Conservation (phyloP, 2,113 vertebrate species). For the Siphamia tubifer region DNA sequence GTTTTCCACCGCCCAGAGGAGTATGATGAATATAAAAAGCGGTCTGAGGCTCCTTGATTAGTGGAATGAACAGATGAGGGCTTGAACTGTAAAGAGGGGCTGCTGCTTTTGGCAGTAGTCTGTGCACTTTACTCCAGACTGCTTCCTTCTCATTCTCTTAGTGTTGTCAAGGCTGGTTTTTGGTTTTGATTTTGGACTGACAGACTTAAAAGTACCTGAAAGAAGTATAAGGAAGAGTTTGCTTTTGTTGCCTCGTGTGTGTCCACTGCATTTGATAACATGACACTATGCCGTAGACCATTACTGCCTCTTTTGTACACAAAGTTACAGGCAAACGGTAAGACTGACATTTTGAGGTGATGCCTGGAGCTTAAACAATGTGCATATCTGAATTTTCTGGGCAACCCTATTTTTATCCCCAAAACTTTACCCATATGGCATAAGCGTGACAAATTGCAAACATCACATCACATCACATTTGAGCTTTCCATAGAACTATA, state of each 20-base stretch:
- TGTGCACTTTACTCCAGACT: background rate
- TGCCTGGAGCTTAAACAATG: background rate
- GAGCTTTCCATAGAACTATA: slow-evolving; percentile 45
- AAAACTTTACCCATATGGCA: slow-evolving; percentile 15
- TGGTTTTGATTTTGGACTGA: background rate
- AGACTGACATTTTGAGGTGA: slow-evolving; percentile 1
- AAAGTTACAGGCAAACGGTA: background rate
- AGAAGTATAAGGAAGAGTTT: too few relatives aligned
- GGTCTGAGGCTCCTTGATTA: slow-evolving; percentile 32
- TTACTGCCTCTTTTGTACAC: background rate
- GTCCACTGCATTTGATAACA: background rate
- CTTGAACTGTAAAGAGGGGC: background rate
- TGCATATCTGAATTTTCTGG: slow-evolving; percentile 19
- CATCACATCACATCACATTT: slow-evolving; percentile 12
- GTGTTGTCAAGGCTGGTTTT: background rate
- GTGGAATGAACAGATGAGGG: slow-evolving; percentile 27
- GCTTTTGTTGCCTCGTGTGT: background rate
- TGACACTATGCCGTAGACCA: background rate
- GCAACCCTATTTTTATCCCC: slow-evolving; percentile 24
- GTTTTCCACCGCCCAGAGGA: slow-evolving; percentile 11
- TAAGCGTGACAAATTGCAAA: slow-evolving; percentile 14
- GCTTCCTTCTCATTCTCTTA: background rate
- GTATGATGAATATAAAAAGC: slow-evolving; percentile 6
- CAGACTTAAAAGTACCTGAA: background rate
- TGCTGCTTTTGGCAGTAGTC: background rate